Evolutionary conservation across 2,888 invertebrate species (phyloP).

Genomic region (Clivina fossor): DNA sequence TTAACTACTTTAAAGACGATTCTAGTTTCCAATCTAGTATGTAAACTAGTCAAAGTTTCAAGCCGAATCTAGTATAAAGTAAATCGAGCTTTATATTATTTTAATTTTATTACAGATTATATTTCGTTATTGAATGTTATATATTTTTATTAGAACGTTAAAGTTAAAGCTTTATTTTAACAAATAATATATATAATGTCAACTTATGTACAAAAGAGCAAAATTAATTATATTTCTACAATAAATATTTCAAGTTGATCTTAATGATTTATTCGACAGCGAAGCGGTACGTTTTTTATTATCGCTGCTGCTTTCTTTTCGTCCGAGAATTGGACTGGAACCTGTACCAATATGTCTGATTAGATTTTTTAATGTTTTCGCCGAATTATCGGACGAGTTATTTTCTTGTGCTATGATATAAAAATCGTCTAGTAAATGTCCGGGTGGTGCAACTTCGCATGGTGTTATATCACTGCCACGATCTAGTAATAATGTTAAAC

Average conservation of each 20-base stretch:
- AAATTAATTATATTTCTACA: conserved; percentile 9
- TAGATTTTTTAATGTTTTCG: conserved; percentile 74
- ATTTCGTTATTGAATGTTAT: no score
- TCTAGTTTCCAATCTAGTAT: no score
- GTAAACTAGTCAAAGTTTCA: no score
- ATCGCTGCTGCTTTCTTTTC: conserved; percentile 61
- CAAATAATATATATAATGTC: no score
- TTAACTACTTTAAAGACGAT: no score
- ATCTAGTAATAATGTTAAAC: conserved; percentile 58
- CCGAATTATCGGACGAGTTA: conserved; percentile 62
- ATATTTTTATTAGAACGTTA: no score
- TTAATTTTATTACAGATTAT: no score
- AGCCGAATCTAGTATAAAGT: no score
- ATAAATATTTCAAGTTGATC: conserved; percentile 31
- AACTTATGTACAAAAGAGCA: conserved; percentile 9
- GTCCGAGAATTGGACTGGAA: conserved; percentile 77
- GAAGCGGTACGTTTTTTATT: conserved; percentile 54
- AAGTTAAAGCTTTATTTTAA: no score
- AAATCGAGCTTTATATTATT: no score
- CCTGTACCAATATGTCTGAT: conserved; percentile 78
- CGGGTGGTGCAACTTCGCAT: conserved; percentile 68
- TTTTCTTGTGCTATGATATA: conserved; percentile 83
- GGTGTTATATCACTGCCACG: conserved; percentile 57
- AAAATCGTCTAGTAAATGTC: conserved; percentile 88
- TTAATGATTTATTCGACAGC: conserved; percentile 31